Conservation (phyloP, 2,113 vertebrate genomes). For the Propithecus coquereli region DNA sequence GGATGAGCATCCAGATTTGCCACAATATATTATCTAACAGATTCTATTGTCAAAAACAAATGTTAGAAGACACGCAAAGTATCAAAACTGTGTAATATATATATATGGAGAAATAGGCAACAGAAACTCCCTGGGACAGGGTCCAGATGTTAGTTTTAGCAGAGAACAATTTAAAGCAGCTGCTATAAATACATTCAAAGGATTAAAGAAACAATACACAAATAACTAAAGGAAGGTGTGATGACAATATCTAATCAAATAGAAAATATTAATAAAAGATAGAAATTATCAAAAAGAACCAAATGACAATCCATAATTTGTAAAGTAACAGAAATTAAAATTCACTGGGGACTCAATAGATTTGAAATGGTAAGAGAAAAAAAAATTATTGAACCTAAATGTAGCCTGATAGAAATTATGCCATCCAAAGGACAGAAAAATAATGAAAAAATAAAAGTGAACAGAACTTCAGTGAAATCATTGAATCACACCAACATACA, state of each 20-base stretch:
- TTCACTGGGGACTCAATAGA: neutral
- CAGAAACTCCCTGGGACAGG: neutral
- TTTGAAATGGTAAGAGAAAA: neutral
- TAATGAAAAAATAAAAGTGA: neutral
- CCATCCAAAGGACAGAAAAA: neutral
- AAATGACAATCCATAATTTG: neutral
- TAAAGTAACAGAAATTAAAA: neutral
- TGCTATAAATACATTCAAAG: neutral
- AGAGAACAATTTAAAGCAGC: neutral
- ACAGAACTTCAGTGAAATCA: neutral
- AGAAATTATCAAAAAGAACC: neutral
- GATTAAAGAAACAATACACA: neutral
- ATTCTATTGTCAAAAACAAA: neutral
- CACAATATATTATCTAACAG: neutral
- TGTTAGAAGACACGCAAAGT: neutral
- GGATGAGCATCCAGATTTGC: neutral
- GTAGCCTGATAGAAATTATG: neutral
- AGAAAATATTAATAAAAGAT: neutral
- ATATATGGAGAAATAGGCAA: neutral
- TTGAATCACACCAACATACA: neutral
- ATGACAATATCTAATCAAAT: neutral
- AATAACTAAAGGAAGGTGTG: neutral
- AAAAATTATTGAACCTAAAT: neutral
- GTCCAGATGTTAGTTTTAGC: neutral
- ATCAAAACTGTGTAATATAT: neutral